Evolutionary conservation across 2,113 vertebrate genomes (phyloP).

Genomic region (Ursus arctos): DNA sequence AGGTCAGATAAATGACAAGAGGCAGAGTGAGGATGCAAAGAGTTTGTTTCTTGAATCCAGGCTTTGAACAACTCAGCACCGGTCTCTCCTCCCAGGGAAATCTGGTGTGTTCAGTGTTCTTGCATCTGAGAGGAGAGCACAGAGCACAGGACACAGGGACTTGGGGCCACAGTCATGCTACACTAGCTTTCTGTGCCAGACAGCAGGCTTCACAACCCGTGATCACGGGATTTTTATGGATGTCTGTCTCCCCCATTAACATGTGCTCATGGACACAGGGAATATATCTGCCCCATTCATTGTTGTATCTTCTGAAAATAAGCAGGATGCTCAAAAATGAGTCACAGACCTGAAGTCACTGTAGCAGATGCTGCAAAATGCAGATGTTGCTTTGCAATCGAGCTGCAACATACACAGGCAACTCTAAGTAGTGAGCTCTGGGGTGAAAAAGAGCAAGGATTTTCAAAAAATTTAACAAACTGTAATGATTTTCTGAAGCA

Average conservation of each 20-base stretch:
- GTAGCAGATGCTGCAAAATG: neutral
- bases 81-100: neutral
- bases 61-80: neutral
- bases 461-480: neutral
- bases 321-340: neutral
- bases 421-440: neutral
- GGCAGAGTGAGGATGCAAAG: neutral
- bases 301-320: neutral
- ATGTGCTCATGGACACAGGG: rapidly evolving
- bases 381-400: neutral
- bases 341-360: neutral
- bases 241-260: neutral
- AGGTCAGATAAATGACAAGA: neutral
- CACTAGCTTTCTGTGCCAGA: rapidly evolving
- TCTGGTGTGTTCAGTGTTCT: neutral
- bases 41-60: neutral
- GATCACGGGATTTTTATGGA: neutral
- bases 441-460: neutral
- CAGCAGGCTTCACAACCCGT: rapidly evolving
- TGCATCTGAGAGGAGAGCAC: rapidly evolving
- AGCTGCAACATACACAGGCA: neutral
- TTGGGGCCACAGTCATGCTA: neutral
- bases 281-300: rapidly evolving
- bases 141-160: too few species aligned
- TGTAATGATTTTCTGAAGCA: neutral